phyloP scores from a whole-genome alignment of 2,888 invertebrate species.

The Entomobrya proxima region DNA sequence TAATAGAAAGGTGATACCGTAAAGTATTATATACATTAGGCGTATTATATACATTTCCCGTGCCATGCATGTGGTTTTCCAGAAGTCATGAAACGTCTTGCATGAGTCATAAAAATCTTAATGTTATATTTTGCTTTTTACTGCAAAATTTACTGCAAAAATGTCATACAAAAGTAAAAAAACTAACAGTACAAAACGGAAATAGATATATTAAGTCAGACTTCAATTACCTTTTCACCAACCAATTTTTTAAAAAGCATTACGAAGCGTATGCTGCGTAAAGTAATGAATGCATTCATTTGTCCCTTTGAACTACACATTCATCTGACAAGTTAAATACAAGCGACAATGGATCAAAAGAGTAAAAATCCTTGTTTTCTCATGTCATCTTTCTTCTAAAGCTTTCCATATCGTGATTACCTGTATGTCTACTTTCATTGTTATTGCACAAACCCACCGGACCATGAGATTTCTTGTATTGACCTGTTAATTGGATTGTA shows the following conservation, averaged over 20 bases:
- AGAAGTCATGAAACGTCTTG: no score
- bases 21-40: no score
- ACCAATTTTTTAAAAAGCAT: no score
- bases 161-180: no score
- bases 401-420: neutral
- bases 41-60: no score
- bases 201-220: no score
- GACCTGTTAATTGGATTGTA: conserved; percentile 60
- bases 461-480: conserved; percentile 11
- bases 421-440: neutral
- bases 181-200: no score
- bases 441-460: neutral
- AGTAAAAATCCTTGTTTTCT: conserved; percentile 41
- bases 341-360: conserved; percentile 21
- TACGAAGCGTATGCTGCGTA: neutral
- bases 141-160: no score
- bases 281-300: neutral
- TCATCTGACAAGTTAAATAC: conserved; percentile 1
- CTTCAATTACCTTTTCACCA: no score
- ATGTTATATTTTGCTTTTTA: no score
- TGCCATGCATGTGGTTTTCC: no score
- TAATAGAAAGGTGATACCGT: neutral
- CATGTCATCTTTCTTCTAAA: conserved; percentile 21
- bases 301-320: conserved; percentile 7
- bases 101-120: no score